Conservation (phyloP, 2,797 vertebrate genomes). For the Eurystomus glaucurus region DNA sequence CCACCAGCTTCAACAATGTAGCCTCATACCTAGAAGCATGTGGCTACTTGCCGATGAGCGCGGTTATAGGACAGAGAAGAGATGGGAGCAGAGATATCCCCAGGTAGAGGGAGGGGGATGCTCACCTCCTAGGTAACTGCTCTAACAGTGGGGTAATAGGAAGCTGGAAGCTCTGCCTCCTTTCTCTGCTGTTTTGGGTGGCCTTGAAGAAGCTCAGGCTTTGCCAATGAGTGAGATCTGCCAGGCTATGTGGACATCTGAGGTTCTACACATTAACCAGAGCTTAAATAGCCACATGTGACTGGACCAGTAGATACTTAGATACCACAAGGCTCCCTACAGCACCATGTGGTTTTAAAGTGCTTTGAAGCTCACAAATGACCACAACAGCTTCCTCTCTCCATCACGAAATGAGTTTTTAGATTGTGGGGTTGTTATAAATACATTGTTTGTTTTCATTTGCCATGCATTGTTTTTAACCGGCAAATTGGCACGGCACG, state of each 20-base stretch:
- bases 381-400: background rate
- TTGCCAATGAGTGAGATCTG: background rate
- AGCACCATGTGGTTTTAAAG: fast-evolving
- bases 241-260: background rate
- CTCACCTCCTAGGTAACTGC: background rate
- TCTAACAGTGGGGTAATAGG: fast-evolving
- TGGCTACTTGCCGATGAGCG: background rate
- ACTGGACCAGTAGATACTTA: background rate
- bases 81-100: background rate
- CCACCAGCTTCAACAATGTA: background rate
- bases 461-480: constrained; percentile 16
- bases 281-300: background rate
- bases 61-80: background rate
- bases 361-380: background rate
- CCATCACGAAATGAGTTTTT: fast-evolving
- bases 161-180: fast-evolving
- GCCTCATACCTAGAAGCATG: fast-evolving
- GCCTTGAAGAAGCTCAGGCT: background rate
- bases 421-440: background rate
- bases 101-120: background rate
- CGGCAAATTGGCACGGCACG: background rate
- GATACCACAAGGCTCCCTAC: background rate
- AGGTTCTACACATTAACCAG: fast-evolving
- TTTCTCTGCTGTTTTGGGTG: background rate
- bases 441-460: background rate